phyloP scores from a whole-genome alignment of 2,113 vertebrate species.

The Amia ocellicauda region DNA sequence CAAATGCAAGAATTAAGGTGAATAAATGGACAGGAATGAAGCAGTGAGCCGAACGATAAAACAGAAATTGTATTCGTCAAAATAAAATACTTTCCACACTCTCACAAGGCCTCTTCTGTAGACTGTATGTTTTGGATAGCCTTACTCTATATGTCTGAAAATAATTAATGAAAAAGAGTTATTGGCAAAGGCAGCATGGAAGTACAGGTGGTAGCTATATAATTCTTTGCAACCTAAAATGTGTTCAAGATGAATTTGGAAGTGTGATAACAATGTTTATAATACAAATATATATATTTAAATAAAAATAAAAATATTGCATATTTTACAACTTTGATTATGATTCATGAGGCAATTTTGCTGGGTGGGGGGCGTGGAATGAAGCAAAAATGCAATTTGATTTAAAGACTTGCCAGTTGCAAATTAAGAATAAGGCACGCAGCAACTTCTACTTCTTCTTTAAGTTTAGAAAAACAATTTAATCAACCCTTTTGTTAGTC shows the following conservation, averaged over 20 bases:
- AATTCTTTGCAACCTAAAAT: constrained; percentile 14
- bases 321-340: too few relatives aligned
- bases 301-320: too few relatives aligned
- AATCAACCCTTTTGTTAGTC: too few relatives aligned
- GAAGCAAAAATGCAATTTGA: too few relatives aligned
- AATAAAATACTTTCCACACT: constrained; percentile 56
- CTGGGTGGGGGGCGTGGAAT: too few relatives aligned
- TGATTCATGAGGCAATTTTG: too few relatives aligned
- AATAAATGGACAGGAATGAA: constrained; percentile 27
- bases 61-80: constrained; percentile 39
- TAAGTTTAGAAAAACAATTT: too few relatives aligned
- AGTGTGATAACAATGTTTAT: background rate
- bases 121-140: constrained; percentile 21
- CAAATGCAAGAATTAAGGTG: constrained; percentile 24
- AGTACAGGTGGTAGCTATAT: constrained; percentile 53
- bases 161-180: constrained; percentile 49
- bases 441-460: too few relatives aligned
- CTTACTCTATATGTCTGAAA: constrained; percentile 37
- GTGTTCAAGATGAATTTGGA: background rate
- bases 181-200: constrained; percentile 43
- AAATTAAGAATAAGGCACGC: too few relatives aligned
- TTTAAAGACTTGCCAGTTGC: too few relatives aligned
- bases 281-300: too few relatives aligned
- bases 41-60: constrained; percentile 26
- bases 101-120: constrained; percentile 33